These are phyloP conservation scores for Stomatorhinus ivindoensis DNA, from an alignment of 2,113 vertebrate species.

Conservation along the genomic window DNA sequence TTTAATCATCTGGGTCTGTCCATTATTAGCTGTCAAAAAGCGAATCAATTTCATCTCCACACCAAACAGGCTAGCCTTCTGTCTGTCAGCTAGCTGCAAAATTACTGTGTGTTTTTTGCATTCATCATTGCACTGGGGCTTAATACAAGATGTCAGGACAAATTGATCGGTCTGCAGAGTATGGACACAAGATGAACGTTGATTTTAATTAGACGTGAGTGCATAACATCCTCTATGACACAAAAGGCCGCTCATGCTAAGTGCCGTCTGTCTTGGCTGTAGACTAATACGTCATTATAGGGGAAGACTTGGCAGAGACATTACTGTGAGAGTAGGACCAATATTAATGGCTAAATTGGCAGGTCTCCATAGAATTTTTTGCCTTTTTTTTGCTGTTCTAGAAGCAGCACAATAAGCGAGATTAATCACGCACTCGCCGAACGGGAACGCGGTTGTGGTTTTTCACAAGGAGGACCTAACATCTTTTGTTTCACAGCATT, in stretches of 20 bases:
- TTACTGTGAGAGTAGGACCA: slow-evolving; percentile 20
- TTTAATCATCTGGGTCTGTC: not conserved
- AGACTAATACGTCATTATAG: slow-evolving; percentile 29
- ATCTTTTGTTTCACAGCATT: not conserved
- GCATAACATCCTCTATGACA: not conserved
- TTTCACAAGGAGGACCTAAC: not conserved
- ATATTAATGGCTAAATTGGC: slow-evolving; percentile 49
- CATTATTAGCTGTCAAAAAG: not conserved
- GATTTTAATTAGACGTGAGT: not conserved
- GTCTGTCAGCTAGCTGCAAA: not conserved
- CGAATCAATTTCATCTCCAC: not conserved
- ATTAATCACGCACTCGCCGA: not conserved
- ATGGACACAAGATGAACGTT: not conserved
- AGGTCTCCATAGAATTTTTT: not conserved
- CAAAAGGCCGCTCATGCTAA: slow-evolving; percentile 3
- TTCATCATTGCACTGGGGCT: not conserved
- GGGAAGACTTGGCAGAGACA: slow-evolving; percentile 33
- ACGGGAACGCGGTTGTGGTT: not conserved
- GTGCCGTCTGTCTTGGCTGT: slow-evolving; percentile 23
- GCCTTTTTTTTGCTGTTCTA: not conserved
- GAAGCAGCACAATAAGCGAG: slow-evolving; percentile 9
- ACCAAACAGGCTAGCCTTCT: not conserved
- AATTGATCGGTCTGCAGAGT: not conserved
- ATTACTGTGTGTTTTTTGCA: not conserved
- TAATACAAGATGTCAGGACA: not conserved